Evolutionary conservation across 2,113 vertebrate species (phyloP), one percentile per base, ranked within the genome.

Genomic region (Tinamus guttatus): DNA sequence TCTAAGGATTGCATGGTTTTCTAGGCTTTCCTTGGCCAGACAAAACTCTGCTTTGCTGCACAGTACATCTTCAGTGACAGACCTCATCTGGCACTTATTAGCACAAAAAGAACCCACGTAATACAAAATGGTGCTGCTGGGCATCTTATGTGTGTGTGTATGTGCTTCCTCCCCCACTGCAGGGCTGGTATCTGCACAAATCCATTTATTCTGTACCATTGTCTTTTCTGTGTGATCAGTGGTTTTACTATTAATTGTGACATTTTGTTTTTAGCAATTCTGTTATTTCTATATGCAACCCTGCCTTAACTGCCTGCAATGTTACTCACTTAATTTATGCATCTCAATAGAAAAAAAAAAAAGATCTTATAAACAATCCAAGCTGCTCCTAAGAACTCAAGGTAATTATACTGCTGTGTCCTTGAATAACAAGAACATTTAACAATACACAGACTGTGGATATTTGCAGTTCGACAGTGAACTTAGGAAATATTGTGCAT

Each of bases 351-450:
- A 49, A 49, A 34, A 79, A 73, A 62, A 83, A 73, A 19, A 63
- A 7, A 43, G 27, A 62, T 71, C 41, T 76, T 85, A 71, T 34
- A 85, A 92, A 73, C 49, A 82, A 85, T 45, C 49, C 45, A 90
- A 85, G 36, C 43, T 90, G n/a, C 56, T 95, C 77, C 24, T 49
- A 89, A 92, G 59, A n/a, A 76, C 18, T 95, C 40, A 22, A 70
- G 92, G 27, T 79, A 85, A 93, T 94, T 89, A 65, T 43, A 56
- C 11, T 73, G 6, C 73, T 63, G 20, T 94, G 24, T 80, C 13
- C 5, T 14, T 15, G 24, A 41, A 52, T 73, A 95, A 43, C 5
- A 95, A 38, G 28, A 28, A 34, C n/a, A 71, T 88, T 89, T 85
- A 92, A 84, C 27, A 93, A 89, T n/a, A 45, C 7, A n/a, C 7